Conservation (phyloP, 2,113 vertebrate species). For the Thomomys bottae region DNA sequence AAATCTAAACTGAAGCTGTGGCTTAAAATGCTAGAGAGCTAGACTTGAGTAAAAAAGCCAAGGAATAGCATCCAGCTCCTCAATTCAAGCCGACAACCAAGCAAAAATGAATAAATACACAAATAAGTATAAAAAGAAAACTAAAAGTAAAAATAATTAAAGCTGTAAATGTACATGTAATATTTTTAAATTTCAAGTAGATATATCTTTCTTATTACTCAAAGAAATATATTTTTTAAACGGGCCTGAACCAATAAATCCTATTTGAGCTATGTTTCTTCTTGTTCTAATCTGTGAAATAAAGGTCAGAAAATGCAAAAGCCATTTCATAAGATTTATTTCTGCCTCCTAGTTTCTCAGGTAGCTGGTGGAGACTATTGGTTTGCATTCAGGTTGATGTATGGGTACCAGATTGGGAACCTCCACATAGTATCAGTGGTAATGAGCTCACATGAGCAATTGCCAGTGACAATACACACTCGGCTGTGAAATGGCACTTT, state of each 20-base stretch:
- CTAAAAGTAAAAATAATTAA: too few species aligned
- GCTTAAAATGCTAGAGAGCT: too few species aligned
- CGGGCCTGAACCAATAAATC: not conserved
- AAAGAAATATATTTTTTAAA: not conserved
- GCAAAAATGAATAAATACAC: too few species aligned
- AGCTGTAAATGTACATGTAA: not conserved
- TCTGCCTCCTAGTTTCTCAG: slow-evolving; percentile 42
- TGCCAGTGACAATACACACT: not conserved
- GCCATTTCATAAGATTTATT: slow-evolving; percentile 53
- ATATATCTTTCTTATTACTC: not conserved
- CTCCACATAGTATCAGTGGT: not conserved
- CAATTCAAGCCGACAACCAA: too few species aligned
- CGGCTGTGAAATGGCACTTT: not conserved
- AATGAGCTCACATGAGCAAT: slow-evolving; percentile 12
- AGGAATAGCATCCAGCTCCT: too few species aligned
- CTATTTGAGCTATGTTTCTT: slow-evolving; percentile 45
- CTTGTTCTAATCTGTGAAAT: not conserved
- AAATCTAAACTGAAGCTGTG: too few species aligned
- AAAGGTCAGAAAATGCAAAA: not conserved
- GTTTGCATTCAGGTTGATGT: not conserved
- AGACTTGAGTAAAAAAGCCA: too few species aligned
- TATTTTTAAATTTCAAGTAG: not conserved
- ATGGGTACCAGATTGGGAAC: not conserved
- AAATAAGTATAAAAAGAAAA: too few species aligned
- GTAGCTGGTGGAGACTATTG: slow-evolving; percentile 29